Conservation (phyloP, 2,888 invertebrate species). For the Folsomia candida region DNA sequence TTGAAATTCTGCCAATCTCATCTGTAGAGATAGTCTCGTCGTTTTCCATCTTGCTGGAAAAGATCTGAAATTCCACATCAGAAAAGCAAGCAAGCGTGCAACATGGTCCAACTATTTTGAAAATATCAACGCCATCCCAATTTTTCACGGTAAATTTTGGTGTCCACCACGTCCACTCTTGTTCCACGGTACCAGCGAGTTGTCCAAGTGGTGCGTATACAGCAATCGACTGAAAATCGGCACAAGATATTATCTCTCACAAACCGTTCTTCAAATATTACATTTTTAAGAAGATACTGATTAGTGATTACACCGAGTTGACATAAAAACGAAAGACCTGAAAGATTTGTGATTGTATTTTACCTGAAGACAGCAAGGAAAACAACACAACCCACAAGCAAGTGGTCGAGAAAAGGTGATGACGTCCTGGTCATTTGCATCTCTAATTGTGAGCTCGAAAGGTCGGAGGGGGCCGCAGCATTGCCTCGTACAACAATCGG, state of each 20-base stretch:
- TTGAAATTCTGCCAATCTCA: conserved; percentile 10
- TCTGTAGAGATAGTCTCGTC: too few relatives aligned
- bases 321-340: not conserved
- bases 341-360: not conserved
- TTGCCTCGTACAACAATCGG: conserved; percentile 56
- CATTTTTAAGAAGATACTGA: not conserved
- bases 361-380: conserved; percentile 57
- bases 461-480: conserved; percentile 56
- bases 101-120: conserved; percentile 53
- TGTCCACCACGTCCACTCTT: not conserved
- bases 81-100: conserved; percentile 55
- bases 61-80: conserved; percentile 55
- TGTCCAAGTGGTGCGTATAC: conserved; percentile 49
- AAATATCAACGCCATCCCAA: conserved; percentile 51
- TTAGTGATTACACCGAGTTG: too few relatives aligned
- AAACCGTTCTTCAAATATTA: not conserved
- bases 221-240: conserved; percentile 46
- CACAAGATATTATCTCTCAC: not conserved
- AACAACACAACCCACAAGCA: conserved; percentile 55
- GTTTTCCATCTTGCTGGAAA: not conserved
- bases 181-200: conserved; percentile 3
- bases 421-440: conserved; percentile 54
- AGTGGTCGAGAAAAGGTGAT: conserved; percentile 56
- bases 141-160: conserved; percentile 50
- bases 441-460: conserved; percentile 57